Evolutionary conservation across 2,113 vertebrate genomes (phyloP).

Genomic region (Atractosteus spatula): DNA sequence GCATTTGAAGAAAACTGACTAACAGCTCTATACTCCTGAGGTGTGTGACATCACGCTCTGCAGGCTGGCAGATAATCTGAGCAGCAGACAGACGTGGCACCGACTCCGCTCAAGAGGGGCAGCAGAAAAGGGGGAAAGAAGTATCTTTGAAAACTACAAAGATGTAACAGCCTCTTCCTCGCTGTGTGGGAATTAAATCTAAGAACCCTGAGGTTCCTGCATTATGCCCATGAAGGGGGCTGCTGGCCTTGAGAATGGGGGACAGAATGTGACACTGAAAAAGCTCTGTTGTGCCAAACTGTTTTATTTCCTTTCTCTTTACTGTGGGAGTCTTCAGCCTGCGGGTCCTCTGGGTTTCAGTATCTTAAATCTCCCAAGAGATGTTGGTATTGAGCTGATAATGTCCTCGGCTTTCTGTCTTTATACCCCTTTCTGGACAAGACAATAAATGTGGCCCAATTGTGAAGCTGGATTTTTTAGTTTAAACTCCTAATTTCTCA

Average conservation of each 20-base stretch:
- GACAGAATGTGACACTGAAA: slow-evolving; percentile 23
- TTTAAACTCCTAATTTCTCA: slow-evolving; percentile 39
- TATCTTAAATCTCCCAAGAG: neutral
- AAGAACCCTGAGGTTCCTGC: neutral
- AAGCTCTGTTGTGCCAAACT: slow-evolving; percentile 9
- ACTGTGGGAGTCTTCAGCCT: slow-evolving; percentile 19
- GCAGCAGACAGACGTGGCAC: too few species aligned
- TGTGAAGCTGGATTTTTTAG: slow-evolving; percentile 32
- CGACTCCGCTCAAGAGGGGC: too few species aligned
- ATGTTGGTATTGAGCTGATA: slow-evolving; percentile 14
- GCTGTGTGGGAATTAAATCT: neutral
- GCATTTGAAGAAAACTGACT: too few species aligned
- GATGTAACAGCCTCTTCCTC: slow-evolving; percentile 8
- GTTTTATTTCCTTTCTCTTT: slow-evolving; percentile 11
- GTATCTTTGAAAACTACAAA: slow-evolving; percentile 21
- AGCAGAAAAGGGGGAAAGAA: neutral
- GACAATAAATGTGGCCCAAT: slow-evolving; percentile 32
- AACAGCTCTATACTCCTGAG: too few species aligned
- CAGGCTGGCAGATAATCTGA: too few species aligned
- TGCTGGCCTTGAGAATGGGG: neutral
- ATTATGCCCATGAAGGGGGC: slow-evolving; percentile 1
- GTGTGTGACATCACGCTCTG: too few species aligned
- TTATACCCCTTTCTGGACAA: slow-evolving; percentile 12
- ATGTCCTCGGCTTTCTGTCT: slow-evolving; percentile 21
- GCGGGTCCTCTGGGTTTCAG: slow-evolving; percentile 5